Evolutionary conservation across 2,797 vertebrate species (phyloP).

Genomic region (Tangara arthus): DNA sequence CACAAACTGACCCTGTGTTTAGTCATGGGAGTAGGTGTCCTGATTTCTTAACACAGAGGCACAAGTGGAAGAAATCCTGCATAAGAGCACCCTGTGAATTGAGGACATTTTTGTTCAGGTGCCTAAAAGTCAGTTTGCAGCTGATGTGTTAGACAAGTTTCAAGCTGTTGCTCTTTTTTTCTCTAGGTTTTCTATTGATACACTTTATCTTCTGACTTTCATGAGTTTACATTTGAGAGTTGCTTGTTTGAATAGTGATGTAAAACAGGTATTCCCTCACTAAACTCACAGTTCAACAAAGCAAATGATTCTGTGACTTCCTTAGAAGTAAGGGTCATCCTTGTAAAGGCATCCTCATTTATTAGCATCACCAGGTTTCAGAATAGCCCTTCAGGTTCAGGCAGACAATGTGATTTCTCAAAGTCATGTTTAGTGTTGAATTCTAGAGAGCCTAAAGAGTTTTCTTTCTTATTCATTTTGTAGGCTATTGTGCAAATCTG

Average conservation of each 20-base stretch:
- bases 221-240: background rate
- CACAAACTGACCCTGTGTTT: background rate
- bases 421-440: background rate
- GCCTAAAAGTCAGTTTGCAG: background rate
- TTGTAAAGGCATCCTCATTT: background rate
- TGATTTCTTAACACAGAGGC: constrained; percentile 4
- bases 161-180: background rate
- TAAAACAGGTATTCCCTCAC: background rate
- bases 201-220: background rate
- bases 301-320: background rate
- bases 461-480: background rate
- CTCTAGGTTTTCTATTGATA: background rate
- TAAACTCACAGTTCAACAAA: background rate
- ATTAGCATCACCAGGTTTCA: background rate
- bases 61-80: background rate
- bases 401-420: background rate
- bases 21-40: background rate
- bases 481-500: background rate
- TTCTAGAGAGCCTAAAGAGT: background rate
- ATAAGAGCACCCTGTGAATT: background rate
- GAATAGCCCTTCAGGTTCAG: background rate
- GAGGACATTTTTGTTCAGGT: background rate
- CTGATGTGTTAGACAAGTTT: background rate
- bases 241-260: background rate
- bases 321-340: background rate